Evolutionary conservation across 2,113 vertebrate genomes (phyloP), one percentile per base, ranked within the genome.

Genomic region (Neodontobutis hainanensis): DNA sequence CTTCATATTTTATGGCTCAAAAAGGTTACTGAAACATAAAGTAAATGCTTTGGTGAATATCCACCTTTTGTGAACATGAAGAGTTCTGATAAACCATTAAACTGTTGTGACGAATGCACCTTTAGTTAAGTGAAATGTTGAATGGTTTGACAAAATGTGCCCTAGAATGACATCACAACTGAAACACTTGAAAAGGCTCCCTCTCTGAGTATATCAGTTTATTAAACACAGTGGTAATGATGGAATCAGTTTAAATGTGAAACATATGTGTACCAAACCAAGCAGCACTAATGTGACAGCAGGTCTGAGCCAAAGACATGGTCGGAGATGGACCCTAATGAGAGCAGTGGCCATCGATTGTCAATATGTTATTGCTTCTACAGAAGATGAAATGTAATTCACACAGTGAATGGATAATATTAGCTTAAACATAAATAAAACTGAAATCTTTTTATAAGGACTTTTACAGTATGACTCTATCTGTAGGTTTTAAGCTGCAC

Each of bases 321-420:
- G 59, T 36, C 15, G 74, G 35, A 83, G 62, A 68, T 82, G 70
- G 70, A 64, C 49, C 61, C 71, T 67, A 71, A 82, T 77, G 81
- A 81, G 76, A 82, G 59, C 61, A 76, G 73, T 66, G 79, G 76
- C 75, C 67, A 78, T 85, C 78, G 92, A 93, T 92, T 92, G 91
- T 93, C 92, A 89, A 84, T 66, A 87, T 90, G 89, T 91, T 93
- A 92, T 93, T 93, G 91, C 92, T 93, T 88, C 85, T 84, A 80
- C 84, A 87, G 75, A 78, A 75, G 47, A 70, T 82, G 77, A 81
- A 73, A 85, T 85, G 84, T 51, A 78, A 83, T 79, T 85, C 77
- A 89, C 78, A 86, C 61, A 81, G 77, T 87, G 77, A 85, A 81
- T 78, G 67, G 78, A 70, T 70, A 76, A 83, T 65, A 81, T 75